Percentiles rank a stretch among this genome's conserved stretches.
Evolutionary conservation across 2,888 invertebrate genomes (phyloP).

Genomic region (Keiferia lycopersicella): DNA sequence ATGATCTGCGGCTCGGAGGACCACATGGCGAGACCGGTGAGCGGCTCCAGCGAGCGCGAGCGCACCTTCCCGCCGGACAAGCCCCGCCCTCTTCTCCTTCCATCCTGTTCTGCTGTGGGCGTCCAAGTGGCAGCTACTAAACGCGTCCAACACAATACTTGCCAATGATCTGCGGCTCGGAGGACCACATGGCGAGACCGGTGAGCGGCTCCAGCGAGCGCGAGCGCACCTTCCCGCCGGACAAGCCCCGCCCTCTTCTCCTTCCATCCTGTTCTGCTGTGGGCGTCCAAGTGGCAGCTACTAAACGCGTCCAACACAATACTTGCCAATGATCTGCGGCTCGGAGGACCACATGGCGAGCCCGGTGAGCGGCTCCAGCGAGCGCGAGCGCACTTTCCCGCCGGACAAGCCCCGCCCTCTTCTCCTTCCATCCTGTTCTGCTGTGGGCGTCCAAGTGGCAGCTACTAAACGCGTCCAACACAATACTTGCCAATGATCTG

Average conservation of each 20-base stretch:
- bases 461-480: no score
- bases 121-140: no score
- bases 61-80: no score
- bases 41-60: slow-evolving; percentile 89
- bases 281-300: no score
- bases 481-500: no score
- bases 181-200: slow-evolving; percentile 99
- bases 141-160: no score
- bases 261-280: no score
- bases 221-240: slow-evolving; percentile 79
- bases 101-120: no score
- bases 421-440: no score
- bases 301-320: no score
- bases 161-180: slow-evolving; percentile 95
- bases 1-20: slow-evolving; percentile 93
- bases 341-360: slow-evolving; percentile 99
- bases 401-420: slow-evolving; percentile 57
- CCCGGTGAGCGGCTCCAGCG: slow-evolving; percentile 98
- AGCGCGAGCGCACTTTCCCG: slow-evolving; percentile 85
- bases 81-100: slow-evolving; percentile 67
- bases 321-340: slow-evolving; percentile 90
- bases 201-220: slow-evolving; percentile 98
- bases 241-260: slow-evolving; percentile 70
- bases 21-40: slow-evolving; percentile 99
- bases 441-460: no score